Conservation (phyloP, 30 jellyfish, hydroid and myxozoan genomes). For the Cassiopea andromeda region DNA sequence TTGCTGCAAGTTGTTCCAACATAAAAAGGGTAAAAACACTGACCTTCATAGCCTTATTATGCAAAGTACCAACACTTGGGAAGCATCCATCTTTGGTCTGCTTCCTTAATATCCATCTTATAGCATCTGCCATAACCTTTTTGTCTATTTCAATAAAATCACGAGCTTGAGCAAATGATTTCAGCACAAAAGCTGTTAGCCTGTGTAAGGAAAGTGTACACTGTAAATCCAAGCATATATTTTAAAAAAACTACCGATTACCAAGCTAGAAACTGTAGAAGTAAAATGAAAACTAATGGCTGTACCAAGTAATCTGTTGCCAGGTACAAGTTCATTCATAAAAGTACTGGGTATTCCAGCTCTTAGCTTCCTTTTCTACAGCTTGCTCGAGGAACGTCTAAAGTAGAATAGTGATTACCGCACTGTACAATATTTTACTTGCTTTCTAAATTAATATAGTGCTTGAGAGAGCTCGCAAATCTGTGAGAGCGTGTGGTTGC, state of each 20-base stretch:
- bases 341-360: no score
- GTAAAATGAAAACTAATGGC: background rate
- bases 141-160: constrained; percentile 75
- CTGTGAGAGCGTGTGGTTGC: no score
- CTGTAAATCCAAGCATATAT: background rate
- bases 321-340: no score
- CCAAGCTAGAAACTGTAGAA: background rate
- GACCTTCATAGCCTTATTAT: constrained; percentile 84
- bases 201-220: constrained; percentile 22
- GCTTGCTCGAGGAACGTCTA: no score
- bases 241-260: background rate
- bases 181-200: constrained; percentile 93
- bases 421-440: no score
- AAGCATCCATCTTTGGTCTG: constrained; percentile 83
- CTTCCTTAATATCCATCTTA: constrained; percentile 55
- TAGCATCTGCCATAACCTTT: constrained; percentile 58
- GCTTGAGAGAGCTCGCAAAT: no score
- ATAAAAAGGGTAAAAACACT: background rate
- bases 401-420: no score
- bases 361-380: no score
- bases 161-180: constrained; percentile 87
- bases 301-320: no score
- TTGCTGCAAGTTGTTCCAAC: background rate
- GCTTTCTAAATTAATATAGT: no score
- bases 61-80: constrained; percentile 82